phyloP scores from a whole-genome alignment of 2,113 vertebrate species.

The Pangasianodon gigas region DNA sequence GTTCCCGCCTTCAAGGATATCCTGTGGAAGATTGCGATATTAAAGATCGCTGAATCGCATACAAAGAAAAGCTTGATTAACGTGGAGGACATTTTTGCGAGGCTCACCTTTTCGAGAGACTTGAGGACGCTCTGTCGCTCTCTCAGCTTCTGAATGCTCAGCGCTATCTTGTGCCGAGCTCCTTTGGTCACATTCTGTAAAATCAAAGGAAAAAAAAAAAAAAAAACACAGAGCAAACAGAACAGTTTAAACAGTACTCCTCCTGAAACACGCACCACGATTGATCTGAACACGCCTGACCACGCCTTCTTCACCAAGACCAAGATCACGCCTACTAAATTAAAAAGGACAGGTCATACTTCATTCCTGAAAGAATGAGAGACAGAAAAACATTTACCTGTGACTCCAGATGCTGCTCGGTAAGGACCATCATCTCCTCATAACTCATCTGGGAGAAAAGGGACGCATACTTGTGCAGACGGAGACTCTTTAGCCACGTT shows the following conservation, averaged over 20 bases:
- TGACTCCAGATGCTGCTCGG: constrained; percentile 90
- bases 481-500: constrained; percentile 91
- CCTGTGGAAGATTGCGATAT: constrained; percentile 65
- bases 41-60: not conserved
- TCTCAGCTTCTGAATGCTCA: constrained; percentile 92
- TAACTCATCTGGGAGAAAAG: constrained; percentile 95
- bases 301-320: no score
- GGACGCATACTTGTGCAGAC: constrained; percentile 92
- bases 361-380: not conserved
- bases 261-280: not conserved
- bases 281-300: not conserved
- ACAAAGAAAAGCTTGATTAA: not conserved
- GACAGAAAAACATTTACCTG: constrained; percentile 74
- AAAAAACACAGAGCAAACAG: not conserved
- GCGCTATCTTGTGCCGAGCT: constrained; percentile 90
- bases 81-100: not conserved
- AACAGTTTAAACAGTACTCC: not conserved
- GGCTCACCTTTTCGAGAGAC: constrained; percentile 87
- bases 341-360: not conserved
- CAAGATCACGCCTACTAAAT: not conserved
- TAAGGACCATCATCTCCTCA: constrained; percentile 95
- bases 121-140: constrained; percentile 88
- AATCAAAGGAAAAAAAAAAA: not conserved
- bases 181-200: constrained; percentile 93
- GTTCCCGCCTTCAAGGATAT: constrained; percentile 92